These are phyloP conservation scores for Latrodectus geometricus DNA, from an alignment of 1,140 invertebrate genomes.

Conservation along the genomic window DNA sequence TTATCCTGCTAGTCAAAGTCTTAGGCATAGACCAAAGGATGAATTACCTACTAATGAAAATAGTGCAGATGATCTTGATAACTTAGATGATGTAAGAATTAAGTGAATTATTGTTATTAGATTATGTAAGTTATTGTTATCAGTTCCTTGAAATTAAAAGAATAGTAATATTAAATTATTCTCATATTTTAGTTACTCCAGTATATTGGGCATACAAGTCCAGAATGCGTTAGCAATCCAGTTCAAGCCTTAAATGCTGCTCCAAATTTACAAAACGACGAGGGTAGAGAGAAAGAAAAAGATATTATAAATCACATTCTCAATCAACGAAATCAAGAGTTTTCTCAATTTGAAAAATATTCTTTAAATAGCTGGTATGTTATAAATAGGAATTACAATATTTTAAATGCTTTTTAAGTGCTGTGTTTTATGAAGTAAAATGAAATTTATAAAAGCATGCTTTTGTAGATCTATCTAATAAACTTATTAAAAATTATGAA, in stretches of 20 bases:
- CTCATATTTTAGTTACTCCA: constrained; percentile 75
- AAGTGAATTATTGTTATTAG: constrained; percentile 55
- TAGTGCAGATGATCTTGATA: constrained; percentile 88
- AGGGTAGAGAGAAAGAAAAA: constrained; percentile 66
- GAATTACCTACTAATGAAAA: constrained; percentile 84
- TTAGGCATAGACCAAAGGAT: constrained; percentile 79
- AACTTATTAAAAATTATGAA: too few relatives aligned
- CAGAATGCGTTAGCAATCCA: constrained; percentile 79
- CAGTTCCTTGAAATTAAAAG: background rate
- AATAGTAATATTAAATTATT: background rate
- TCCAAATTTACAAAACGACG: constrained; percentile 67
- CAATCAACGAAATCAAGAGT: constrained; percentile 64
- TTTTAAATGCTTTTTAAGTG: too few relatives aligned
- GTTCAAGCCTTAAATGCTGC: constrained; percentile 69
- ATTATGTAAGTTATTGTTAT: background rate
- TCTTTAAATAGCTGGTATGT: constrained; percentile 46
- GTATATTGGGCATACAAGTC: constrained; percentile 91
- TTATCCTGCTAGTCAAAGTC: constrained; percentile 71
- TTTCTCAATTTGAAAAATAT: constrained; percentile 51
- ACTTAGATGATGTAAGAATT: constrained; percentile 86
- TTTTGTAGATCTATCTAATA: too few relatives aligned
- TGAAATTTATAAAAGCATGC: too few relatives aligned
- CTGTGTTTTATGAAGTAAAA: too few relatives aligned
- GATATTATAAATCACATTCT: constrained; percentile 67
- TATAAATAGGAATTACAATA: too few relatives aligned